Evolutionary conservation across 2,113 vertebrate genomes (phyloP).

Genomic region (Cynocephalus volans): DNA sequence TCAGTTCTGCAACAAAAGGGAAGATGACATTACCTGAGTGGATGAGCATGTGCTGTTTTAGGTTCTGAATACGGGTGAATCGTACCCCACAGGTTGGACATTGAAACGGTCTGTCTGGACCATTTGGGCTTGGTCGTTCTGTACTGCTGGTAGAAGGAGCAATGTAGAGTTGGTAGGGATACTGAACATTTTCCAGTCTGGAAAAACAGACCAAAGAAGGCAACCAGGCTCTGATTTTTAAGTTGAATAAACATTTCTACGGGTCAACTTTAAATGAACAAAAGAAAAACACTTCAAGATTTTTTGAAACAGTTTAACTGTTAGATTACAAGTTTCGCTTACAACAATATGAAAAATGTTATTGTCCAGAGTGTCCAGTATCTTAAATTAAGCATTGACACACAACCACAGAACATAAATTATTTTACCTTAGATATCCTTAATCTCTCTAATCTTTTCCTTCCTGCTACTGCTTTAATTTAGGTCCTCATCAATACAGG

Average conservation of each 20-base stretch:
- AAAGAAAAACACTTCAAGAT: slow-evolving; percentile 35
- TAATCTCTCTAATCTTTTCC: background rate
- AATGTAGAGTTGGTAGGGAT: slow-evolving; percentile 98
- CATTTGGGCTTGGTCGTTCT: slow-evolving; percentile 95
- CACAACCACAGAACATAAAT: background rate
- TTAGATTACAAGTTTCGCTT: slow-evolving; percentile 14
- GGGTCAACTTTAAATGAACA: slow-evolving; percentile 61
- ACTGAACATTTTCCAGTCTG: slow-evolving; percentile 97
- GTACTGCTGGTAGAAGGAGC: slow-evolving; percentile 96
- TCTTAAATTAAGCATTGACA: slow-evolving; percentile 1
- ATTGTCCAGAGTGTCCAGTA: background rate
- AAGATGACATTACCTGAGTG: slow-evolving; percentile 95
- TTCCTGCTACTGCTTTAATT: slow-evolving; percentile 54
- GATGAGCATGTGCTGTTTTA: slow-evolving; percentile 99
- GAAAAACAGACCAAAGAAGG: slow-evolving; percentile 85
- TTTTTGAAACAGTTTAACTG: slow-evolving; percentile 4
- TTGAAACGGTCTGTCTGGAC: slow-evolving; percentile 97
- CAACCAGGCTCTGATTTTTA: slow-evolving; percentile 82
- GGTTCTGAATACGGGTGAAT: slow-evolving; percentile 99
- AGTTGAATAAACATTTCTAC: slow-evolving; percentile 65
- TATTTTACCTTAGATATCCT: background rate
- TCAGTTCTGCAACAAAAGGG: background rate
- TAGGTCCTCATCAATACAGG: background rate
- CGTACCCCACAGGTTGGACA: slow-evolving; percentile 98
- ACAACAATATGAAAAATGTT: background rate